Percentiles rank a stretch among this genome's conserved stretches.
Conservation (phyloP, 2,888 invertebrate genomes). For the Tolmerus cingulatus region DNA sequence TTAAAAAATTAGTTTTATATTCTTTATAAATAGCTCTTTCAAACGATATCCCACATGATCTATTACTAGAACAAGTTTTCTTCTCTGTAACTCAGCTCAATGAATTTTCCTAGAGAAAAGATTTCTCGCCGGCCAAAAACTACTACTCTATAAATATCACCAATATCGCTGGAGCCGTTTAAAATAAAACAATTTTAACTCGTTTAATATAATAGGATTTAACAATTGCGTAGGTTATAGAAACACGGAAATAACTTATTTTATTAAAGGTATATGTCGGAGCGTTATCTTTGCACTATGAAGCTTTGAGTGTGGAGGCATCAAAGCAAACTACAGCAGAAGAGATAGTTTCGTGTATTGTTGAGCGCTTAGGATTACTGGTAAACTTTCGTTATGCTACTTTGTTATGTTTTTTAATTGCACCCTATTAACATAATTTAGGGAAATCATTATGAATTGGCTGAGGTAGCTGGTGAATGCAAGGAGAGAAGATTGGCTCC, state of each 20-base stretch:
- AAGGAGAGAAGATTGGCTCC: slow-evolving; percentile 88
- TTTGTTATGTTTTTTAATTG: slow-evolving; percentile 55
- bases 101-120: too few species aligned
- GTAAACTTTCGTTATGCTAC: slow-evolving; percentile 64
- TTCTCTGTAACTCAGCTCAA: too few species aligned
- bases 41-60: too few species aligned
- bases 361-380: slow-evolving; percentile 73
- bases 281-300: slow-evolving; percentile 85
- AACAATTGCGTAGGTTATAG: neutral
- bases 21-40: too few species aligned
- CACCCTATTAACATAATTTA: slow-evolving; percentile 51
- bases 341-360: slow-evolving; percentile 89
- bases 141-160: too few species aligned
- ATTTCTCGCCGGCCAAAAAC: too few species aligned
- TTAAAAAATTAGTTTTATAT: too few species aligned
- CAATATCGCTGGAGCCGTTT: too few species aligned
- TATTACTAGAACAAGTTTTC: too few species aligned
- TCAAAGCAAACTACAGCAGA: slow-evolving; percentile 91
- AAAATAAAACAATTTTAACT: neutral
- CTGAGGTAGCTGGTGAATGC: slow-evolving; percentile 87
- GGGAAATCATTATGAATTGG: slow-evolving; percentile 79
- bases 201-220: slow-evolving; percentile 3
- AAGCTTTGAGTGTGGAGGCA: slow-evolving; percentile 88
- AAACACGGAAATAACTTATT: neutral
- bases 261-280: slow-evolving; percentile 83